Conservation (phyloP, 2,888 invertebrate genomes). For the Tetrapedia diversipes region DNA sequence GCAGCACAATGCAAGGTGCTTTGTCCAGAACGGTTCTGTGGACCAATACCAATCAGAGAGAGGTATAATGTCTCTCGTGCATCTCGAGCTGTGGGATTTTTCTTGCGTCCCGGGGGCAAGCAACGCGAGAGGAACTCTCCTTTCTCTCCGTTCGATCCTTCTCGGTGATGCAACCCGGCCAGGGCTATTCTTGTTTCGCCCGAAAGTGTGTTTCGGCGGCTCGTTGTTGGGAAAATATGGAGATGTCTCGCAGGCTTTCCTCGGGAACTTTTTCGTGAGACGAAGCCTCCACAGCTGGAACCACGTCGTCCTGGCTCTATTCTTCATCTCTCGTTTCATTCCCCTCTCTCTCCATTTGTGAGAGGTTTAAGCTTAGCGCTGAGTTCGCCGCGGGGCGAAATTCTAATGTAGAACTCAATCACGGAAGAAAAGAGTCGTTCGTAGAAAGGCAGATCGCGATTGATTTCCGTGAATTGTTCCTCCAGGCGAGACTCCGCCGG, state of each 20-base stretch:
- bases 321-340: slow-evolving; percentile 37
- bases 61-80: slow-evolving; percentile 55
- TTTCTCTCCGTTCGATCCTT: slow-evolving; percentile 41
- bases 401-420: slow-evolving; percentile 54
- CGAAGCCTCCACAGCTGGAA: slow-evolving; percentile 40
- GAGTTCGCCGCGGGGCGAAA: slow-evolving; percentile 46
- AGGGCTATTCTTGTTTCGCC: slow-evolving; percentile 49
- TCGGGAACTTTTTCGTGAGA: slow-evolving; percentile 43
- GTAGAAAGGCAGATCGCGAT: slow-evolving; percentile 46
- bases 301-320: slow-evolving; percentile 21
- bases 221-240: slow-evolving; percentile 75
- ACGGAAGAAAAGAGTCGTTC: slow-evolving; percentile 41
- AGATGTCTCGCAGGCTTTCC: slow-evolving; percentile 65
- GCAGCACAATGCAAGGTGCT: slow-evolving; percentile 80
- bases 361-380: slow-evolving; percentile 27
- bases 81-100: slow-evolving; percentile 72
- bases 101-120: slow-evolving; percentile 59
- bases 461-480: slow-evolving; percentile 48
- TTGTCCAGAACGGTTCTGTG: slow-evolving; percentile 69
- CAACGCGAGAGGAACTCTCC: slow-evolving; percentile 45
- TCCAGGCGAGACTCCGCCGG: slow-evolving; percentile 28
- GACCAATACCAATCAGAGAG: slow-evolving; percentile 62
- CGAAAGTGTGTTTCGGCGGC: slow-evolving; percentile 74
- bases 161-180: slow-evolving; percentile 39
- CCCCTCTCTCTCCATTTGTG: slow-evolving; percentile 13